Base-by-base conservation (phyloP, 2,888 invertebrate genomes). In the Empis livida region DNA sequence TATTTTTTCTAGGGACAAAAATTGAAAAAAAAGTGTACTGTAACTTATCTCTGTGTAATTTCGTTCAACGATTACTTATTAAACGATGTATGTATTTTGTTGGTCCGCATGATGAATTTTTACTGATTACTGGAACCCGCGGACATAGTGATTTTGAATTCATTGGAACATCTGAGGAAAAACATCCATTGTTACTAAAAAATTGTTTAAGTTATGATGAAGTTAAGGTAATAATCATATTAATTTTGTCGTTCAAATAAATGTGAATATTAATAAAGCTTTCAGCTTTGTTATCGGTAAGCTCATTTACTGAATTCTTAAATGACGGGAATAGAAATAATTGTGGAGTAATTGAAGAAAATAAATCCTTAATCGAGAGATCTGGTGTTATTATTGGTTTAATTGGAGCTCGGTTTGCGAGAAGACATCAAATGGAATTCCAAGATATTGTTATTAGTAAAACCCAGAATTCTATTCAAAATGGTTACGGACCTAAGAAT, bases 281-380 rank as follows among this genome's bases (percentile, higher is more conserved):
- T 5, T 75, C 77, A 1, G 74, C 76, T 0, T 62, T 77, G 51
- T 61, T 78, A 43, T 72, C 74, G 5, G 68, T 76, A 40, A 73
- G 73, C 42, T 77, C 77, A 0, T 71, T 73, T 52, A 71, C 73
- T 3, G 73, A 74, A 57, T 76, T 77, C 55, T 67, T 77, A 39
- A 78, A 78, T 52, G 67, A 74, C 54, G 78, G 78, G 8, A 69
- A 71, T 44, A 68, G 78, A 5, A 65, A 70, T 40, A 78, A 78
- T 57, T 60, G 64, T 48, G 78, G 75, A 5, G 59, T 67, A 15
- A 60, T 68, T 10, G 64, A 63, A 23, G 44, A n/a, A 3, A 52
- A 63, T 49, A 61, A 70, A 41, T 57, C 61, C 8, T 62, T 62
- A 9, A 59, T 76, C 31, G 70, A 74, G 58, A 62, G 61, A 1